Evolutionary conservation across 2,797 vertebrate genomes (phyloP).

Genomic region (Micromesistius poutassou): DNA sequence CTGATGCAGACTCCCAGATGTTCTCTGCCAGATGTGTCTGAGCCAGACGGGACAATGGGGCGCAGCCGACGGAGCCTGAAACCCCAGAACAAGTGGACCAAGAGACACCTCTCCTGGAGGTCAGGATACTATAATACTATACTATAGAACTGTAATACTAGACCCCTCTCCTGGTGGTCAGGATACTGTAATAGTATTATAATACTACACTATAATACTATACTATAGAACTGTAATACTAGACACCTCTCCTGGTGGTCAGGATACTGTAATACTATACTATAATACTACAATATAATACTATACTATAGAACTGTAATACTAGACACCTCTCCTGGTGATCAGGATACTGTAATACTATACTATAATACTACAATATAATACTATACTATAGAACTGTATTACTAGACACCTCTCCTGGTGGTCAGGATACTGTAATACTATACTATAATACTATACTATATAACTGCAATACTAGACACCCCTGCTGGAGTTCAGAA

Average conservation of each 20-base stretch:
- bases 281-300: no score
- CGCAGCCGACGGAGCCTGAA: constrained; percentile 74
- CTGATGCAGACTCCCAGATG: constrained; percentile 96
- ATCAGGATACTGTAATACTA: background rate
- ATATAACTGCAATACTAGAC: background rate
- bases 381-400: no score
- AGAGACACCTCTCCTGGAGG: constrained; percentile 96
- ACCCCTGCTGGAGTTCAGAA: background rate
- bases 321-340: background rate
- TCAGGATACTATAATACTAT: constrained; percentile 50
- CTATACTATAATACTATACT: background rate
- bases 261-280: no score
- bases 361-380: background rate
- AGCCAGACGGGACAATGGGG: constrained; percentile 45
- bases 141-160: background rate
- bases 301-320: no score
- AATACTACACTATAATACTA: no score
- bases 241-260: no score
- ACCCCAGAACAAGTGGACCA: constrained; percentile 85
- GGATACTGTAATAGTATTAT: no score
- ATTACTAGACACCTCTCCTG: background rate
- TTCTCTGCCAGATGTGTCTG: constrained; percentile 84
- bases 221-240: no score
- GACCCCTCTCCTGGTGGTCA: no score
- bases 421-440: background rate